Percentiles rank a stretch among this genome's conserved stretches.
Evolutionary conservation across 2,113 vertebrate species (phyloP).

Genomic region (Gorilla gorilla): DNA sequence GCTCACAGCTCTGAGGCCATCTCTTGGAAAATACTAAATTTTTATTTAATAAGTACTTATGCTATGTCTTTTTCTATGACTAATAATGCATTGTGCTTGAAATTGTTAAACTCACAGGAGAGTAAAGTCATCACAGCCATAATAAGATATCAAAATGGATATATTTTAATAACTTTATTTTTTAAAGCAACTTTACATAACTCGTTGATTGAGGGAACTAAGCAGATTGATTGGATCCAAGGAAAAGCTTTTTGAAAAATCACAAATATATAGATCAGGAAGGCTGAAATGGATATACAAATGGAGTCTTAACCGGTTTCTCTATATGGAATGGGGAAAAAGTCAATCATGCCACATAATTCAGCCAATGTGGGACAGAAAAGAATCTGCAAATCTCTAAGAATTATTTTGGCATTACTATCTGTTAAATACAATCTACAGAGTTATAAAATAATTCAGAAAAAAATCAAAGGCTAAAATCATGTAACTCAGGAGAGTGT

Average conservation of each 20-base stretch:
- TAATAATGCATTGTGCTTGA: neutral
- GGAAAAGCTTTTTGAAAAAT: neutral
- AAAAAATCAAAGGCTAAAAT: neutral
- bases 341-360: neutral
- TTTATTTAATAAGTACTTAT: neutral
- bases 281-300: too few species aligned
- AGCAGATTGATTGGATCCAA: neutral
- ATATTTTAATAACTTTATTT: neutral
- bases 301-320: neutral
- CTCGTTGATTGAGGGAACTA: neutral
- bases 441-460: accelerated
- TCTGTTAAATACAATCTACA: neutral
- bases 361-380: neutral
- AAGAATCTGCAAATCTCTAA: neutral
- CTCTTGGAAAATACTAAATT: neutral
- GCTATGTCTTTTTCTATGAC: neutral
- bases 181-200: neutral
- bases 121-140: neutral
- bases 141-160: neutral
- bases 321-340: neutral
- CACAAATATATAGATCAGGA: neutral
- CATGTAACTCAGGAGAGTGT: too few species aligned
- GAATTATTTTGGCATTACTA: neutral
- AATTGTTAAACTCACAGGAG: neutral
- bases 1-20: accelerated